phyloP scores from a whole-genome alignment of 2,113 vertebrate genomes.

The Chascanopsetta lugubris region DNA sequence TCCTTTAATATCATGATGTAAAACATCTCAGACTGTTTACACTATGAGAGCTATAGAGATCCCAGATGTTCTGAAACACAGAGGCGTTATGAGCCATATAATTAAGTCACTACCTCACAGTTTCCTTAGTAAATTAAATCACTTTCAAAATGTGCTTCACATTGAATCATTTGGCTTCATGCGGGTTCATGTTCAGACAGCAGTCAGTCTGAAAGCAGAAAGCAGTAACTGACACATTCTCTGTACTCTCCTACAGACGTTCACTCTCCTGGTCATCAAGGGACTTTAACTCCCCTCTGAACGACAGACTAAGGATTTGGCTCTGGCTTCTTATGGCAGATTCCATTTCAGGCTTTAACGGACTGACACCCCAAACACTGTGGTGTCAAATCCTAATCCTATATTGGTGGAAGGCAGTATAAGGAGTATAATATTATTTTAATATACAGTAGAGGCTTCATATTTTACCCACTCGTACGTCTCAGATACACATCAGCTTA shows the following conservation, averaged over 20 bases:
- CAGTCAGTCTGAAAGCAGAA: neutral
- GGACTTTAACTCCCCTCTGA: slow-evolving; percentile 30
- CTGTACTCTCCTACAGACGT: slow-evolving; percentile 14
- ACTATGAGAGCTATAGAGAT: too few relatives aligned
- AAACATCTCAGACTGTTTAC: too few relatives aligned
- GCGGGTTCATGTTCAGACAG: neutral
- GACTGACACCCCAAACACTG: slow-evolving; percentile 47
- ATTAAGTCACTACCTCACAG: too few relatives aligned
- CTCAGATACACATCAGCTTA: slow-evolving; percentile 37
- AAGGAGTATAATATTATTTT: slow-evolving; percentile 58
- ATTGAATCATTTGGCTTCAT: neutral
- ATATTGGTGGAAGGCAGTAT: slow-evolving; percentile 50
- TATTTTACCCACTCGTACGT: slow-evolving; percentile 30
- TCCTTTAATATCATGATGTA: too few relatives aligned
- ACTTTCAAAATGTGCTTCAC: neutral
- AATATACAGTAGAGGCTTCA: slow-evolving; percentile 37
- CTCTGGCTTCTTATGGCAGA: slow-evolving; percentile 33
- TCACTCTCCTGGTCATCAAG: slow-evolving; percentile 10
- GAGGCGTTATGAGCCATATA: too few relatives aligned
- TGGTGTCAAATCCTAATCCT: slow-evolving; percentile 55
- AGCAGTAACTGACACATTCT: slow-evolving; percentile 7
- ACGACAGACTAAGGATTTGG: slow-evolving; percentile 44
- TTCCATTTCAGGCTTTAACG: slow-evolving; percentile 49
- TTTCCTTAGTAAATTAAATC: too few relatives aligned
- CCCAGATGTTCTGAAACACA: too few relatives aligned